These are phyloP conservation scores for Ochropleura plecta DNA, from an alignment of 2,888 invertebrate species.

Conservation along the genomic window DNA sequence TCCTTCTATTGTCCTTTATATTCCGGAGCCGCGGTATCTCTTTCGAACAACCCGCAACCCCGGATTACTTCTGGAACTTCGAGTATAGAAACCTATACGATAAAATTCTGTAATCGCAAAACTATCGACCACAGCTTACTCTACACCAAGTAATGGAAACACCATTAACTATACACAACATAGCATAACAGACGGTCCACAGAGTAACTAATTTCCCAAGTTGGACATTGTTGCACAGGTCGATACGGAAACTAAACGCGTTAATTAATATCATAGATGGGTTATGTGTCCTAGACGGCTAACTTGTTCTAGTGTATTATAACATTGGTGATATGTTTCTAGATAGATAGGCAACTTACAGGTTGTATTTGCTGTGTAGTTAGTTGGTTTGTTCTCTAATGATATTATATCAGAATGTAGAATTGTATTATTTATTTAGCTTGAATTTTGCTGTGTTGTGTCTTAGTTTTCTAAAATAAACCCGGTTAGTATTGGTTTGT, in stretches of 20 bases:
- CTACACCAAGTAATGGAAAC: constrained; percentile 34
- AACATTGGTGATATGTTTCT: constrained; percentile 27
- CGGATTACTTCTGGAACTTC: background rate
- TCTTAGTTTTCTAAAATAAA: background rate
- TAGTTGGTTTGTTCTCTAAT: constrained; percentile 15
- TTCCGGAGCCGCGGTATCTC: too few relatives aligned
- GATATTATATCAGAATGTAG: background rate
- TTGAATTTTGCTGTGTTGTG: background rate
- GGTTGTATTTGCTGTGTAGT: constrained; percentile 10
- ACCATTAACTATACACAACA: constrained; percentile 34
- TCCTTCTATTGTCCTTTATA: too few relatives aligned
- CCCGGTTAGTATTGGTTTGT: background rate
- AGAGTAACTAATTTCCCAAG: constrained; percentile 68
- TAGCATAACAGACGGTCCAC: constrained; percentile 47
- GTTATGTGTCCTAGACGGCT: constrained; percentile 37
- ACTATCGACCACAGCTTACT: background rate
- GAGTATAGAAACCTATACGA: too few relatives aligned
- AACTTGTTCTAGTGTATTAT: constrained; percentile 47
- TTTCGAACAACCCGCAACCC: too few relatives aligned
- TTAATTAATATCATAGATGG: constrained; percentile 66
- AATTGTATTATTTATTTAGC: background rate
- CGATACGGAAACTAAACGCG: constrained; percentile 62
- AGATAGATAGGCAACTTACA: constrained; percentile 8
- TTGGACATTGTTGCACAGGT: constrained; percentile 64
- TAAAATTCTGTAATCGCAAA: background rate